Evolutionary conservation across 2,888 invertebrate genomes (phyloP), one percentile per base, ranked within the genome.

Genomic region (Poecilobothrus nobilitatus): DNA sequence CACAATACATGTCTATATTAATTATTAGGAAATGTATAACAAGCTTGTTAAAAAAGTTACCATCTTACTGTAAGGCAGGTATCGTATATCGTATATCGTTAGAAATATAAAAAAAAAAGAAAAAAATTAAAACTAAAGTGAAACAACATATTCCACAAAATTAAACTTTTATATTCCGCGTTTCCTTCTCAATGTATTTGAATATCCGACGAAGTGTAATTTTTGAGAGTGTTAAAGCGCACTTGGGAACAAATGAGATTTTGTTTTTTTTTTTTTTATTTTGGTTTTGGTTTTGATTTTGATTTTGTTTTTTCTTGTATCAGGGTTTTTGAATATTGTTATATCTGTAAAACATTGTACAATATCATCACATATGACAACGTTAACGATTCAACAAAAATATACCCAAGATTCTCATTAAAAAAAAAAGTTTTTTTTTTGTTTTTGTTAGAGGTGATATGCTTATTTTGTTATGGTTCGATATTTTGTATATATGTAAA

Each of bases 381-480:
- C 53, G 18, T 53, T 53, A 53, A 53, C 53, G n/a, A 53, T 53
- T 53, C 53, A 53, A 53, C 53, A 18, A 53, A 15, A 53, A 53
- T 53, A 53, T 53, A 53, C 53, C 53, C 53, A 53, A 15, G 53
- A 53, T 53, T 53, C 53, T 53, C 53, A 53, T 53, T 53, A 53
- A 53, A 53, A 53, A 53, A 53, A n/a, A 53, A 53, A 53, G 37
- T 37, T 53, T 53, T 53, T 53, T 53, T 53, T 37, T 37, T 37
- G 37, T 37, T 37, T 5, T 37, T 37, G 12, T 37, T 37, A 7
- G 37, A 10, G 8, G 37, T 12, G 37, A 2, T 8, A 8, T 37
- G 37, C 12, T 37, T n/a, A n/a, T n/a, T n/a, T n/a, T n/a, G 27
- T 2, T 27, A 5, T 27, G 27, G 27, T 41, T 41, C 9, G 41